A percentile compares a stretch with the other conserved stretches of the same genome.
These are phyloP conservation scores for Thyatira batis DNA, from an alignment of 2,888 invertebrate genomes.

Conservation along the genomic window DNA sequence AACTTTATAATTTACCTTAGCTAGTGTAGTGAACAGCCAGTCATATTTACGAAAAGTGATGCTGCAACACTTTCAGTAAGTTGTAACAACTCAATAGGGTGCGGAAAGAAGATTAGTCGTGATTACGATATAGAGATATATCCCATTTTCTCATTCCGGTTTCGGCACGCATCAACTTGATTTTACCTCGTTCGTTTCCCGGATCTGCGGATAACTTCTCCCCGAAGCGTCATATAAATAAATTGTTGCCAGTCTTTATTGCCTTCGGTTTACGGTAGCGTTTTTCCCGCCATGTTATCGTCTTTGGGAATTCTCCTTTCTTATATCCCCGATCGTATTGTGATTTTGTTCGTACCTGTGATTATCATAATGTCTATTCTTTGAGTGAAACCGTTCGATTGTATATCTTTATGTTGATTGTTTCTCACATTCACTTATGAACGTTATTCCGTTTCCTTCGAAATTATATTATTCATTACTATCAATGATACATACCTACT, in stretches of 20 bases:
- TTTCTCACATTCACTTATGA: constrained; percentile 9
- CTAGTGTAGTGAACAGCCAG: no score
- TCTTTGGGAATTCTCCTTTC: constrained; percentile 67
- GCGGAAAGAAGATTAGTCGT: constrained; percentile 47
- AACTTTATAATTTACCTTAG: no score
- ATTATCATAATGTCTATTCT: constrained; percentile 66
- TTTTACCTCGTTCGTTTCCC: constrained; percentile 68
- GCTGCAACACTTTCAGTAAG: no score
- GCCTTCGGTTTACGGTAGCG: constrained; percentile 69
- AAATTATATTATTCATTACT: background rate
- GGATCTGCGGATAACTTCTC: constrained; percentile 74
- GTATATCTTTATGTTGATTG: constrained; percentile 40
- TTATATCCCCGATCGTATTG: constrained; percentile 63
- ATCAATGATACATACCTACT: background rate
- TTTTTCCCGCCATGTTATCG: constrained; percentile 72
- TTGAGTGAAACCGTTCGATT: constrained; percentile 40
- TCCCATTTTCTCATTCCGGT: constrained; percentile 62
- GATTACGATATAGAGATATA: constrained; percentile 55
- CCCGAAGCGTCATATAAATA: constrained; percentile 81
- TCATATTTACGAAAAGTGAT: no score
- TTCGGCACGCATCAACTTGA: constrained; percentile 74
- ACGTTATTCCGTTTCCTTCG: constrained; percentile 10
- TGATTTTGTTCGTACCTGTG: constrained; percentile 65
- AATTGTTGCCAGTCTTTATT: constrained; percentile 81
- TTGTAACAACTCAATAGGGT: constrained; percentile 30